phyloP scores from a whole-genome alignment of 2,113 vertebrate species.

The Toxostoma redivivum region DNA sequence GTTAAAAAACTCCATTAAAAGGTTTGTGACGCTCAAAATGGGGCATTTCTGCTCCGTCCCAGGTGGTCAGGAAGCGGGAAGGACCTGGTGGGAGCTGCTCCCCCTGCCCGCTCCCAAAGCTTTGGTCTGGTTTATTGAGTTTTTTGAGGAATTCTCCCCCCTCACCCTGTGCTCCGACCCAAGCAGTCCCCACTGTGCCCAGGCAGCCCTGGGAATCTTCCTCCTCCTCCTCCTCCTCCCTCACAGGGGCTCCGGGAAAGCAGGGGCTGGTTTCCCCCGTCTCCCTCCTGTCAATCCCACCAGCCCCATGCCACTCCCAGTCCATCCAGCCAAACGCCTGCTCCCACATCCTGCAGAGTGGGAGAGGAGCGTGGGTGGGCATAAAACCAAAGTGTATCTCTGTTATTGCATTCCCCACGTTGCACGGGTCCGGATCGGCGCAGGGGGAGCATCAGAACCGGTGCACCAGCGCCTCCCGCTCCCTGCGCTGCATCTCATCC shows the following conservation, averaged over 20 bases:
- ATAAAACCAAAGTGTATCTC: neutral
- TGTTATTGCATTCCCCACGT: constrained; percentile 25
- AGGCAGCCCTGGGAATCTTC: neutral
- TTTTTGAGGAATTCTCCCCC: neutral
- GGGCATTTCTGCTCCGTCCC: neutral
- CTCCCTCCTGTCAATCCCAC: neutral
- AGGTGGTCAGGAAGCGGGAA: neutral
- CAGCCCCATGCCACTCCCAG: neutral
- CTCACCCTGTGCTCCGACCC: neutral
- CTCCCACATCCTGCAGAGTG: neutral
- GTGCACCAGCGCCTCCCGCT: constrained; percentile 77
- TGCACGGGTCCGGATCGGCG: neutral
- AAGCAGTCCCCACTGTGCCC: neutral
- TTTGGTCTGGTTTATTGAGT: constrained; percentile 48
- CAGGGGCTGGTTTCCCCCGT: neutral
- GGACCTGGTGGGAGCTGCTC: neutral
- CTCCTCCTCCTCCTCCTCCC: neutral
- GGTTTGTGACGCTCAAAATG: neutral
- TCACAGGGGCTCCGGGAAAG: neutral
- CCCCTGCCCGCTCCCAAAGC: neutral
- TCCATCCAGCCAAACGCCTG: neutral
- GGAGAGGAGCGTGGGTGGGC: neutral
- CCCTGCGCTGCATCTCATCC: constrained; percentile 84
- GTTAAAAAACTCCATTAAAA: constrained; percentile 22
- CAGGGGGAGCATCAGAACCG: constrained; percentile 78